Conservation (phyloP, 2,797 vertebrate species). For the Gephyroberyx darwinii region DNA sequence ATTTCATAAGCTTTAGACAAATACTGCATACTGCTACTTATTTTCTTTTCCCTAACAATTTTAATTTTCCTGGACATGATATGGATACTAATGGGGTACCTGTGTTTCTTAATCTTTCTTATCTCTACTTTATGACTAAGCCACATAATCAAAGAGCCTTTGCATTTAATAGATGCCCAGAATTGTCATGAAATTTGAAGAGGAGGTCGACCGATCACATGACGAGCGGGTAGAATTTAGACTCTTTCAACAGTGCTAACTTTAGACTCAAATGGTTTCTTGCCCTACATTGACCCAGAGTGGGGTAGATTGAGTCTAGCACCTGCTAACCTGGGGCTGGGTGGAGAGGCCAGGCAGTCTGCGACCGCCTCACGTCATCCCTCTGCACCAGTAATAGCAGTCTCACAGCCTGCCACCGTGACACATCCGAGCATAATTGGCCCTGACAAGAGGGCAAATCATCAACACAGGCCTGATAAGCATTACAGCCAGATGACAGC, state of each 20-base stretch:
- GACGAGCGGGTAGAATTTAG: slow-evolving; percentile 20
- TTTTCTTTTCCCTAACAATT: not conserved
- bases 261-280: slow-evolving; percentile 64
- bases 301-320: slow-evolving; percentile 55
- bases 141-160: slow-evolving; percentile 21
- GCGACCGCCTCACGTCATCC: slow-evolving; percentile 65
- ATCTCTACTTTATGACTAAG: not conserved
- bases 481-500: slow-evolving; percentile 99
- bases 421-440: slow-evolving; percentile 95
- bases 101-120: not conserved
- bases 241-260: slow-evolving; percentile 42
- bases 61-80: not conserved
- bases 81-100: not conserved
- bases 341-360: slow-evolving; percentile 53
- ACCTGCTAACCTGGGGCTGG: slow-evolving; percentile 65
- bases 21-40: not conserved
- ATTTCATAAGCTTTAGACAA: not conserved
- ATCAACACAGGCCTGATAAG: slow-evolving; percentile 97
- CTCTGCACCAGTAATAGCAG: slow-evolving; percentile 72
- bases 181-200: not conserved
- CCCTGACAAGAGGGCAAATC: slow-evolving; percentile 98
- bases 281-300: slow-evolving; percentile 53
- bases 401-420: slow-evolving; percentile 85
- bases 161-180: slow-evolving; percentile 23
- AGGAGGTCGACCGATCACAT: slow-evolving; percentile 12